Base-by-base conservation (phyloP, 2,888 invertebrate genomes). In the Polylopha cassiicola region DNA sequence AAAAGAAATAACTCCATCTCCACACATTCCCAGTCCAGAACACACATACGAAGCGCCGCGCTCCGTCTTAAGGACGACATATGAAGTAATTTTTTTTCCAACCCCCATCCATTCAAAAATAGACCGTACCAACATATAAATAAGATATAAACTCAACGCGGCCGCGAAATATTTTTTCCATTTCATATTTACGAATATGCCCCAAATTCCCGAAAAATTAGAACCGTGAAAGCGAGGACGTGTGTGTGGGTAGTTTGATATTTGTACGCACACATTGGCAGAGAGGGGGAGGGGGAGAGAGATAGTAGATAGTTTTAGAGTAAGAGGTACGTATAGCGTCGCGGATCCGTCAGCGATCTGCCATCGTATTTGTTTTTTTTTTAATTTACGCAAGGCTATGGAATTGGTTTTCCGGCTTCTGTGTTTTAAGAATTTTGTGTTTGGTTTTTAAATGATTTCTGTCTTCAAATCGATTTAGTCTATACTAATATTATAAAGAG, bases 101-200 rank as follows among this genome's bases (percentile, higher is more conserved):
- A 69, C 73, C 60, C 48, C 48, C 54, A 41, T 37, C 37, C 73
- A 59, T 48, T 36, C 55, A 32, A 71, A 61, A 62, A 36, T 33
- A 43, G 45, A 67, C 75, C 65, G 55, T 77, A 68, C 39, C 15
- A 0, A 37, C 8, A 2, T 2, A 1, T 13, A 3, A 1, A 51
- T 64, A 81, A 47, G 55, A 69, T 61, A 42, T 45, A 68, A 58
- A 74, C 46, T 73, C 39, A 45, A n/a, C 33, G 46, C 55, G 43
- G 42, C 51, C 70, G 73, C 73, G 74, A 78, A 81, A 84, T 85
- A 85, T 85, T 85, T 85, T 85, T 85, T 85, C 85, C 85, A 85
- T 85, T 85, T 85, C 85, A 86, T 85, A 86, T 86, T 86, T 86
- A 86, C 86, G 86, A 86, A 87, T 86, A 86, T 86, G 85, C 81